Conservation (phyloP, 2,888 invertebrate species). For the Idaea dimidiata region DNA sequence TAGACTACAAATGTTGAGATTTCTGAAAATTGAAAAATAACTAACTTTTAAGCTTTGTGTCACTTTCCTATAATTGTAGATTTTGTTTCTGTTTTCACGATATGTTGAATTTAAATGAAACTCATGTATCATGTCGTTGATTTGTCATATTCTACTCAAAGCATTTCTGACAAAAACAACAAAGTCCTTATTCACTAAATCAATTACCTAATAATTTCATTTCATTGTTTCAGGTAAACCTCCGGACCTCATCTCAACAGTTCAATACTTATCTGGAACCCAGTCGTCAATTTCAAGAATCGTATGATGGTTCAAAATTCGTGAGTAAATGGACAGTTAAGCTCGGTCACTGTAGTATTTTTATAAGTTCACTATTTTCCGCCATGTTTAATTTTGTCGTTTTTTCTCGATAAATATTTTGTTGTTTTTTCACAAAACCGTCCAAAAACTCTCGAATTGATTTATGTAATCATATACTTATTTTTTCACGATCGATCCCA, state of each 20-base stretch:
- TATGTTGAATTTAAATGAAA: too few species aligned
- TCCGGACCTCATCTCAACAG: background rate
- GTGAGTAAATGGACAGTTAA: background rate
- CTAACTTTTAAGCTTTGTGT: too few species aligned
- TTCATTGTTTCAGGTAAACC: constrained; percentile 2
- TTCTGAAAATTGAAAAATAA: background rate
- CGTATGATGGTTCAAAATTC: background rate
- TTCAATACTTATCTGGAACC: background rate
- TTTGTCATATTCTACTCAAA: background rate
- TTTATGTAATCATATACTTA: background rate
- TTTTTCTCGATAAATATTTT: background rate
- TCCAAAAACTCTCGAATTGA: background rate
- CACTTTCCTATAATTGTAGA: too few species aligned
- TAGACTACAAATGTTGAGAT: background rate
- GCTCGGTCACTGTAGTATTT: background rate
- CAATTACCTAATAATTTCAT: background rate
- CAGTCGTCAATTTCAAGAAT: background rate
- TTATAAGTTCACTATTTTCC: background rate
- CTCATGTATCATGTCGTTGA: background rate
- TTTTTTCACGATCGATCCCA: background rate
- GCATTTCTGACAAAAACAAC: background rate
- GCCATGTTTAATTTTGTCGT: background rate
- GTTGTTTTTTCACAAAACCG: background rate
- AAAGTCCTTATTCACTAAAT: background rate
- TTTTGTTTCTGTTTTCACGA: too few species aligned